A percentile compares a stretch with the other conserved stretches of the same genome.
Evolutionary conservation across 2,797 vertebrate species (phyloP).

Genomic region (Rallus crepitans): DNA sequence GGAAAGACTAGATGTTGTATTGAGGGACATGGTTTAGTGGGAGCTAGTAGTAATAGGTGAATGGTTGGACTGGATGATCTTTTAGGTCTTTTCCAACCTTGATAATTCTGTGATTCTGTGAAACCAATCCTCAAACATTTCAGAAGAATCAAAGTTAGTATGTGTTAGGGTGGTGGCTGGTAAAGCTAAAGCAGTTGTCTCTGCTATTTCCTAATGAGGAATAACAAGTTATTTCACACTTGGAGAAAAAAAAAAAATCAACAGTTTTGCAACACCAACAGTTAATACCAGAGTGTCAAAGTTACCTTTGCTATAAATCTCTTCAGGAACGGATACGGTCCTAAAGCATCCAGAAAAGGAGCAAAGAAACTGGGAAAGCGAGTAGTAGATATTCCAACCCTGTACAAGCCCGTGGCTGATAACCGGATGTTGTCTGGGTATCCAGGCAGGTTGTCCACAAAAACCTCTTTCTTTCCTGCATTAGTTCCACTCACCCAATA

Average conservation of each 20-base stretch:
- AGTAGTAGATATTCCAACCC: constrained; percentile 79
- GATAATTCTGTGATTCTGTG: too few relatives aligned
- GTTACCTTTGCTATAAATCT: constrained; percentile 80
- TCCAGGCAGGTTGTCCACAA: constrained; percentile 82
- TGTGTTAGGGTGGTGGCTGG: not conserved
- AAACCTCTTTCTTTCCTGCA: constrained; percentile 74
- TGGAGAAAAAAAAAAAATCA: not conserved
- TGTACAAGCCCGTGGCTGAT: constrained; percentile 75
- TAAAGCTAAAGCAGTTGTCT: not conserved
- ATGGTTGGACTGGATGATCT: too few relatives aligned
- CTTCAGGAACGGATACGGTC: constrained; percentile 78
- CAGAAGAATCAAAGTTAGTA: not conserved
- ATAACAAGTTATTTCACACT: not conserved
- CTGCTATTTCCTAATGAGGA: not conserved
- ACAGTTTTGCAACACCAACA: not conserved
- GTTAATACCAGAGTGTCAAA: not conserved
- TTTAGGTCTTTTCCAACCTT: too few relatives aligned
- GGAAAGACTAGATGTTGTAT: too few relatives aligned
- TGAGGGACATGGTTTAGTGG: too few relatives aligned
- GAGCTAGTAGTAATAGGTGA: too few relatives aligned
- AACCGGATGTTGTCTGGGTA: constrained; percentile 84
- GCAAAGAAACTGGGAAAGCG: constrained; percentile 71
- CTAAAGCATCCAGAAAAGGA: constrained; percentile 82
- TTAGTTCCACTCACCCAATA: constrained; percentile 80
- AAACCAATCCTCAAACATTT: not conserved